Evolutionary conservation across 2,888 invertebrate genomes (phyloP).

Genomic region (Lobophora halterata): DNA sequence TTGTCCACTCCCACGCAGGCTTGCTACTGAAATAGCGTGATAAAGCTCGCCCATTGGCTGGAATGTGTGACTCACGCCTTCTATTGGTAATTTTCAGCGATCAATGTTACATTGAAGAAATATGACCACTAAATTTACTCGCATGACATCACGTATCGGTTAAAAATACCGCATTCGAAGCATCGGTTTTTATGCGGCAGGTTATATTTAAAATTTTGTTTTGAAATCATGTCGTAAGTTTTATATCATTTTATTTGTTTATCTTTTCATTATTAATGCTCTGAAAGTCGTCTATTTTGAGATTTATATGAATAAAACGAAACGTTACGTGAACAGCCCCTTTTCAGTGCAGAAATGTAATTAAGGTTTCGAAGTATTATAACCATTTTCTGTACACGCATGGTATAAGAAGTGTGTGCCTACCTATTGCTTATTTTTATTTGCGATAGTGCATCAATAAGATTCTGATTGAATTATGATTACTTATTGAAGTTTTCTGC

Average conservation of each 20-base stretch:
- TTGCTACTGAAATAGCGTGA: conserved; percentile 56
- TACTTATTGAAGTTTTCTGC: too few species aligned
- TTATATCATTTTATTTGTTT: conserved; percentile 27
- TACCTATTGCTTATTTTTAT: too few species aligned
- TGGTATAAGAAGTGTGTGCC: too few species aligned
- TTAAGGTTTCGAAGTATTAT: too few species aligned
- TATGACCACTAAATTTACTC: conserved; percentile 53
- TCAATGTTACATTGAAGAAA: conserved; percentile 60
- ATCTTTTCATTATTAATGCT: conserved; percentile 18
- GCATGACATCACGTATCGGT: conserved; percentile 41
- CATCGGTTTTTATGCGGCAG: conserved; percentile 27
- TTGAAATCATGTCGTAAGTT: conserved; percentile 24
- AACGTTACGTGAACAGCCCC: too few species aligned
- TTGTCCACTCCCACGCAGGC: conserved; percentile 67
- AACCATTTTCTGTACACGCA: too few species aligned
- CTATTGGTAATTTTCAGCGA: conserved; percentile 55
- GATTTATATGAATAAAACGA: too few species aligned
- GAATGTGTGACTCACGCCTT: conserved; percentile 59
- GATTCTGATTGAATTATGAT: too few species aligned
- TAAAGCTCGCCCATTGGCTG: conserved; percentile 51
- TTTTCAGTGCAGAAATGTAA: too few species aligned
- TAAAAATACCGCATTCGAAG: conserved; percentile 37
- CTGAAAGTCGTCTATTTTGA: too few species aligned
- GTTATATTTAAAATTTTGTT: conserved; percentile 26
- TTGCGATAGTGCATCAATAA: too few species aligned